Evolutionary conservation across 2,113 vertebrate genomes (phyloP), one percentile per base, ranked within the genome.

Genomic region (Spheniscus mendiculus): DNA sequence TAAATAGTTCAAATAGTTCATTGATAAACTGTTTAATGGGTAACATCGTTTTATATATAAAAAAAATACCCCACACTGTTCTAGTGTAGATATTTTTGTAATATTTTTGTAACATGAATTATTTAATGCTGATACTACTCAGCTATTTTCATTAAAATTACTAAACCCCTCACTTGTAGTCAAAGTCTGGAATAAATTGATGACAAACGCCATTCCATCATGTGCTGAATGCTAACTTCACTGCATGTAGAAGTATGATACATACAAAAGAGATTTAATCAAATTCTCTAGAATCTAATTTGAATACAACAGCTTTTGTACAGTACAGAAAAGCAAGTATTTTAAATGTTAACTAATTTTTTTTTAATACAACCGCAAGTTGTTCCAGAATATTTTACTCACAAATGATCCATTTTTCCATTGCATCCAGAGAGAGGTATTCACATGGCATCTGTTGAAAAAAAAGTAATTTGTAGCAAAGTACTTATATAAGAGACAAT

Each of bases 401-500:
- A 99, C 99, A 99, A 86, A 99, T 99, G 56, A 99, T 99, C 99
- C 99, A 99, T 97, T 99, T 99, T 97, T 99, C 99, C 99, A 99
- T 99, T 34, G 99, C 84, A 97, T 99, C 99, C 98, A 99, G 98
- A 56, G 99, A 99, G 19, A 99, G 98, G 94, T 99, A 99, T 99
- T 99, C 99, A 98, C 99, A 99, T 1, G 99, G 99, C 99, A 99
- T 99, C 99, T 99, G 94, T 96, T 90, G 61, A 82, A 97, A 97
- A 96, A 91, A 88, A 26, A 97, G 38, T 47, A 87, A 97, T 42
- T 63, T 94, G 32, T 81, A 66, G 27, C 81, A 95, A 93, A 82
- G 4, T 77, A 77, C 84, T n/a, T 84, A n/a, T 2, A 67, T 45
- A 82, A 14, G 89, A 65, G 72, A 91, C 17, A 84, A 59, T 5